Evolutionary conservation across 2,888 invertebrate species (phyloP).

Genomic region (Sarcophaga variegata): DNA sequence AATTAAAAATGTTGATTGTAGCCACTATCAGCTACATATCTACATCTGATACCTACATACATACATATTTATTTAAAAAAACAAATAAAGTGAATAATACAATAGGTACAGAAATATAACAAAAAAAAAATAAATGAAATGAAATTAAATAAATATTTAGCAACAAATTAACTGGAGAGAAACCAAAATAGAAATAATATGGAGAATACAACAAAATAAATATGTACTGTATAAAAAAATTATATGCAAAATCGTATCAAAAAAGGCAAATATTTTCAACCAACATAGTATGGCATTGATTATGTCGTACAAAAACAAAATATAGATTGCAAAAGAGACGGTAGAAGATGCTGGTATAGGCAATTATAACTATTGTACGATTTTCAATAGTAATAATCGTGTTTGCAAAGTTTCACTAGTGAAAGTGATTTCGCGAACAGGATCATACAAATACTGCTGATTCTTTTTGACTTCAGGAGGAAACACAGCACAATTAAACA

Average conservation of each 20-base stretch:
- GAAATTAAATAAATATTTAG: constrained; percentile 46
- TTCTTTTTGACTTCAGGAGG: too few species aligned
- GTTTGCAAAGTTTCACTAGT: too few species aligned
- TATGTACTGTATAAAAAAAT: neutral
- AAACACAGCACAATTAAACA: too few species aligned
- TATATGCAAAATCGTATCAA: neutral
- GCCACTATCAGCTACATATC: neutral
- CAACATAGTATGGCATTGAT: neutral
- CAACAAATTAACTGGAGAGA: constrained; percentile 33
- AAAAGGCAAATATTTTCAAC: neutral
- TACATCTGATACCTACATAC: neutral
- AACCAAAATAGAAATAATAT: constrained; percentile 31
- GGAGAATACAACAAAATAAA: neutral
- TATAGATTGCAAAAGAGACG: neutral
- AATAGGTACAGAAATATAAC: constrained; percentile 43
- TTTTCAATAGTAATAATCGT: too few species aligned
- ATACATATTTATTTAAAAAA: neutral
- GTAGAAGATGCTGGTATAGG: too few species aligned
- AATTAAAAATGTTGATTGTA: constrained; percentile 33
- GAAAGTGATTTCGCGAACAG: too few species aligned
- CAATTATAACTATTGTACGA: too few species aligned
- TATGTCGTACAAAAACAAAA: neutral
- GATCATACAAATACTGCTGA: too few species aligned
- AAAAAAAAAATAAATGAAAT: constrained; percentile 11
- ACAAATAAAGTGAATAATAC: constrained; percentile 42